phyloP scores from a whole-genome alignment of 1,140 invertebrate genomes.

The Amyelois transitella region DNA sequence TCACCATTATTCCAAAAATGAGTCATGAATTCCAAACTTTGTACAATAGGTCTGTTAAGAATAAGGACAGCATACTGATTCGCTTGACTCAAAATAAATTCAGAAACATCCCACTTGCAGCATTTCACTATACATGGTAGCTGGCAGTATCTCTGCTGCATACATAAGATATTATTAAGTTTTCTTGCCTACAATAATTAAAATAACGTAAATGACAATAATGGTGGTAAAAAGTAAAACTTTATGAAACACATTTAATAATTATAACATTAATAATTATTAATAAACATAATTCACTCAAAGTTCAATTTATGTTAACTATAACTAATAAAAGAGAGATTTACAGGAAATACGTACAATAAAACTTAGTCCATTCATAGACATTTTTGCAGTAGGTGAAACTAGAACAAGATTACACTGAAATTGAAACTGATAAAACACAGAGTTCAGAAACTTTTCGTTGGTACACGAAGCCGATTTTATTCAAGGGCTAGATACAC shows the following conservation, averaged over 20 bases:
- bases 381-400: no score
- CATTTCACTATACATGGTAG: conserved; percentile 25
- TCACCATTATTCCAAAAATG: conserved; percentile 60
- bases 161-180: conserved; percentile 32
- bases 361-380: background rate
- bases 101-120: conserved; percentile 46
- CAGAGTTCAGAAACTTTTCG: no score
- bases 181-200: conserved; percentile 26
- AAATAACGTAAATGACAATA: conserved; percentile 6
- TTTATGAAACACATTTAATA: no score
- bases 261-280: no score
- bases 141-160: conserved; percentile 22
- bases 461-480: no score
- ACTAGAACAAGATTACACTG: no score
- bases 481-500: no score
- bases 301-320: no score
- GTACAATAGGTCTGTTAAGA: conserved; percentile 47
- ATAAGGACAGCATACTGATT: conserved; percentile 54
- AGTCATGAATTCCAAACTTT: conserved; percentile 38
- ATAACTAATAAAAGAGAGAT: no score
- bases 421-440: no score
- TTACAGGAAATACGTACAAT: background rate
- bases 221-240: no score
- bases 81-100: conserved; percentile 22
- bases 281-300: no score